Evolutionary conservation across 2,113 vertebrate species (phyloP).

Genomic region (Neotragus pygmaeus): DNA sequence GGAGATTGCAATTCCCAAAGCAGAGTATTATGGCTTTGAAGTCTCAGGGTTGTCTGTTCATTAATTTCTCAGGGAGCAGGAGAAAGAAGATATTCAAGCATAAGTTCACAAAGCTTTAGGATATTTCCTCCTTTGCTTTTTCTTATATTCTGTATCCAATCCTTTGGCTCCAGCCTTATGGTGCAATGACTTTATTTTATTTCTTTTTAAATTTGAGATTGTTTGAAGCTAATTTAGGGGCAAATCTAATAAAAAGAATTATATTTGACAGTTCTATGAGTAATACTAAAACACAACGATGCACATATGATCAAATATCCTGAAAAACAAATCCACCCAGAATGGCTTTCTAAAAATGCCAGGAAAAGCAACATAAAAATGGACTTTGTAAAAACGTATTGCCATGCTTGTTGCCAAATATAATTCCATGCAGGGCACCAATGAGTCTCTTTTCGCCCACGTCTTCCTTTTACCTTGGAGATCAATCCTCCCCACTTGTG

Average conservation of each 20-base stretch:
- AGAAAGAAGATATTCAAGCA: conserved; percentile 38
- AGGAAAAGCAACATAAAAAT: not conserved
- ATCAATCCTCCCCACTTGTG: not conserved
- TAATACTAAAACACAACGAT: conserved; percentile 21
- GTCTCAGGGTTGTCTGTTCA: conserved; percentile 57
- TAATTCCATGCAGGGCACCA: not conserved
- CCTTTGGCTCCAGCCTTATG: conserved; percentile 11
- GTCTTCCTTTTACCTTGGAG: conserved; percentile 15
- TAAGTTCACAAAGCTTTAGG: conserved; percentile 14
- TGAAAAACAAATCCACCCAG: not conserved
- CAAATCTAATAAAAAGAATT: not conserved
- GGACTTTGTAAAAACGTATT: not conserved
- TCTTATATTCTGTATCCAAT: not conserved
- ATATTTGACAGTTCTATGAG: conserved; percentile 9
- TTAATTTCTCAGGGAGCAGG: conserved; percentile 53
- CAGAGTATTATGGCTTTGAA: conserved; percentile 38
- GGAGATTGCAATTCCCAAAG: conserved; percentile 43
- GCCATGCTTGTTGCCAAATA: not conserved
- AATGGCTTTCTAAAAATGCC: not conserved
- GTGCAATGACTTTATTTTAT: not conserved
- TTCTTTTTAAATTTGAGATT: not conserved
- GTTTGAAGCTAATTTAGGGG: not conserved
- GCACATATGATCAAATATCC: not conserved
- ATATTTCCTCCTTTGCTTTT: conserved; percentile 5
- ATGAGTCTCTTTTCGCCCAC: not conserved